Percentiles rank a stretch among this genome's conserved stretches.
Evolutionary conservation across 2,888 invertebrate genomes (phyloP).

Genomic region (Morinoia aosen): DNA sequence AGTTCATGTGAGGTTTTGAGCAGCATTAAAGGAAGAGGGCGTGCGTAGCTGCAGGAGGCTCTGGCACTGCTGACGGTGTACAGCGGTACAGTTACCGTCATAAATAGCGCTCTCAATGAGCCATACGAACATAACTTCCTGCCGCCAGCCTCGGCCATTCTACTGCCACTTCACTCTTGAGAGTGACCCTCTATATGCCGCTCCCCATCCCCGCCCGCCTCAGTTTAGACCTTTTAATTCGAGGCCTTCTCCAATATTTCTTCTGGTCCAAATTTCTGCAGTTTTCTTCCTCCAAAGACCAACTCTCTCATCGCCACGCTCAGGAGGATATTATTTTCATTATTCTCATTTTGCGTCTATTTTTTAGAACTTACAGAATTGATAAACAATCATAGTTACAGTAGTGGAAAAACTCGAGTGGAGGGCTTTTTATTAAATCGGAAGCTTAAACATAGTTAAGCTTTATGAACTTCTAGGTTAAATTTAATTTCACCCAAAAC

Average conservation of each 20-base stretch:
- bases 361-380: background rate
- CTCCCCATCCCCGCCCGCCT: background rate
- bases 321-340: background rate
- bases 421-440: background rate
- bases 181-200: constrained; percentile 47
- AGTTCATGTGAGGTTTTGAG: no score
- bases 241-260: background rate
- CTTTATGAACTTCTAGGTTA: background rate
- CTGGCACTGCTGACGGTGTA: background rate
- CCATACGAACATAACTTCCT: constrained; percentile 51
- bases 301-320: background rate
- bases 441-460: background rate
- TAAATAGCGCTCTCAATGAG: constrained; percentile 51
- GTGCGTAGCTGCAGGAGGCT: background rate
- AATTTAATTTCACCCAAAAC: no score
- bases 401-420: background rate
- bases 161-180: constrained; percentile 49
- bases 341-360: background rate
- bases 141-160: constrained; percentile 33
- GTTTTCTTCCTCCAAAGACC: background rate
- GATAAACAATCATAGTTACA: background rate
- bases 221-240: constrained; percentile 49
- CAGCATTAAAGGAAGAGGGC: no score
- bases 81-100: constrained; percentile 50
- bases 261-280: background rate